Base-by-base conservation (phyloP, 2,113 vertebrate species). In the Sylvilagus bachmani region DNA sequence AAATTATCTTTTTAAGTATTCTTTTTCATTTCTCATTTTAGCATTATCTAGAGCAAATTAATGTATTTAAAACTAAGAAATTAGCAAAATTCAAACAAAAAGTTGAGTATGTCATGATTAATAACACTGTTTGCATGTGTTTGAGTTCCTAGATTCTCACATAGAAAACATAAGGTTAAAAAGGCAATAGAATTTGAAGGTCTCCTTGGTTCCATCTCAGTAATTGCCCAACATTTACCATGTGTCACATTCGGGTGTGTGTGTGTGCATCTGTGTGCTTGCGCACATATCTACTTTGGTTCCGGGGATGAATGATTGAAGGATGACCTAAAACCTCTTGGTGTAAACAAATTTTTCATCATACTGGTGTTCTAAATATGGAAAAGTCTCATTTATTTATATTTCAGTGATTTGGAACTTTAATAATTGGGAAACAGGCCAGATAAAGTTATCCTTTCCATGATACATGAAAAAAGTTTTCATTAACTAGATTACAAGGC, bases 291-390 rank as follows among this genome's bases (percentile, higher is more conserved):
- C 36, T 75, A 88, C 93, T 95, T 92, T 73, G 92, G 90, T 95
- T 97, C 82, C 5, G 5, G 61, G 95, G 93, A 97, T 97, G 95
- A 97, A 90, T 95, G 97, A 97, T 75, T 97, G 97, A 97, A 97
- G 88, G 86, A 97, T 96, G 96, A 97, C 93, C 92, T 89, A 94
- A 97, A 97, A 93, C 66, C 58, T 97, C 62, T n/a, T 11, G 85
- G 82, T 94, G 49, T 97, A 97, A 97, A 96, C 93, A 97, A 86
- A 97, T 97, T 97, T 97, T 92, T 97, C 97, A 96, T 95, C 87
- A 77, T 71, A 95, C 73, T 92, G 84, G 84, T 93, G 69, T 90
- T 96, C 38, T 77, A 86, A 95, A 70, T 92, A 62, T 27, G 17
- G 93, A 19, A 95, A 94, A 97, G 71, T 92, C 93, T 97, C 95